phyloP scores from a whole-genome alignment of 1,140 invertebrate species.

The Anoplolepis gracilipes region DNA sequence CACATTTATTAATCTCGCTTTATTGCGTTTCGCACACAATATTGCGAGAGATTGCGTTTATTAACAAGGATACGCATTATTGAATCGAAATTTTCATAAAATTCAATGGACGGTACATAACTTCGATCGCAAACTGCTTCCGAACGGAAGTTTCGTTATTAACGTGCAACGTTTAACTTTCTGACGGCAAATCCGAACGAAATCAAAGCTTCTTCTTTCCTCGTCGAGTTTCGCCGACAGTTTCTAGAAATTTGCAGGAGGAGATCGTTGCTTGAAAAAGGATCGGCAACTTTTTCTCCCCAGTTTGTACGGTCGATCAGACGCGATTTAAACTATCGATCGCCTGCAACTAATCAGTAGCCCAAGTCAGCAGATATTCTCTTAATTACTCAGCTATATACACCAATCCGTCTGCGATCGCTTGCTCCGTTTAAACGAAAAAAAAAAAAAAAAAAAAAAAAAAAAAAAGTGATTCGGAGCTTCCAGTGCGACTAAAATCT shows the following conservation, averaged over 20 bases:
- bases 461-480: constrained; percentile 40
- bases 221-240: not conserved
- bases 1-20: constrained; percentile 21
- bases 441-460: too few relatives aligned
- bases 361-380: constrained; percentile 28
- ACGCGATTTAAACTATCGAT: constrained; percentile 44
- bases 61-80: constrained; percentile 37
- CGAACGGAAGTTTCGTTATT: constrained; percentile 41
- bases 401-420: not conserved
- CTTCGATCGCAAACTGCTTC: constrained; percentile 18
- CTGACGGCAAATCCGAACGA: not conserved
- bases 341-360: constrained; percentile 35
- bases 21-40: not conserved
- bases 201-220: constrained; percentile 37
- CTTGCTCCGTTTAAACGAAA: constrained; percentile 20
- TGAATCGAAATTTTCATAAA: constrained; percentile 56
- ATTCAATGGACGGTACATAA: not conserved
- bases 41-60: constrained; percentile 20
- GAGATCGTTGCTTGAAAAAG: not conserved
- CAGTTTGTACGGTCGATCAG: constrained; percentile 4
- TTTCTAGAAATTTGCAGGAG: constrained; percentile 39
- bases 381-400: constrained; percentile 33
- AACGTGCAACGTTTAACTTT: constrained; percentile 53
- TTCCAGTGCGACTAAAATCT: constrained; percentile 26
- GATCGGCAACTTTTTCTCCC: constrained; percentile 29